Base-by-base conservation (phyloP, 2,113 vertebrate genomes). In the Bos taurus region DNA sequence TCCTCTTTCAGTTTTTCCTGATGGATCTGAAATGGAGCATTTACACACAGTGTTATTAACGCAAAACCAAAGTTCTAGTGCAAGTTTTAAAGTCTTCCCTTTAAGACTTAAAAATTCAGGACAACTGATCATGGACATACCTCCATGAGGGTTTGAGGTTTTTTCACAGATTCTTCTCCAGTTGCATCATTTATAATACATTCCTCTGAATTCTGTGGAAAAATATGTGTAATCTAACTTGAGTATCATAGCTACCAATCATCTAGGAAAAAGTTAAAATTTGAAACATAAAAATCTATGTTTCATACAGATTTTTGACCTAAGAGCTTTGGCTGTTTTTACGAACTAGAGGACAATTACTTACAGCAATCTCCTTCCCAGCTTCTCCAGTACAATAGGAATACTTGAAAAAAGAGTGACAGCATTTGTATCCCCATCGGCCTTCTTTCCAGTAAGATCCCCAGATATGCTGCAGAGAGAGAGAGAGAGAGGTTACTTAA, bases 371-470 rank as follows among this genome's bases (percentile, higher is more conserved):
- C 98, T 98, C 98, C 92, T 99, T 99, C 92, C 99, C 99, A 95
- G 99, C 98, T 54, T 99, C 99, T 98, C 99, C 99, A 14, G 99
- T 99, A 97, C 99, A 99, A 97, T 99, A 99, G 13, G 99, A 99
- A 98, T 99, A 99, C 98, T 99, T 99, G 98, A 99, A 99, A 99
- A 99, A 99, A 0, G 99, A 99, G 98, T 99, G 99, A 98, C 99
- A 99, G 97, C 99, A 99, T 98, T 99, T 99, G 98, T 99, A 99
- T 50, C 99, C 99, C 99, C 99, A 99, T 97, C 80, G 99, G 96
- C 99, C 99, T 5, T 99, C 99, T 89, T 99, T 99, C 99, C 99
- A 99, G 71, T 99, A 99, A 0, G 99, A 99, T 9, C 99, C 99
- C 99, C 99, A 99, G 97, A 99, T 99, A 97, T 99, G 99, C 99